These are phyloP conservation scores for Salarias fasciatus DNA, from an alignment of 2,797 vertebrate species.

Conservation along the genomic window DNA sequence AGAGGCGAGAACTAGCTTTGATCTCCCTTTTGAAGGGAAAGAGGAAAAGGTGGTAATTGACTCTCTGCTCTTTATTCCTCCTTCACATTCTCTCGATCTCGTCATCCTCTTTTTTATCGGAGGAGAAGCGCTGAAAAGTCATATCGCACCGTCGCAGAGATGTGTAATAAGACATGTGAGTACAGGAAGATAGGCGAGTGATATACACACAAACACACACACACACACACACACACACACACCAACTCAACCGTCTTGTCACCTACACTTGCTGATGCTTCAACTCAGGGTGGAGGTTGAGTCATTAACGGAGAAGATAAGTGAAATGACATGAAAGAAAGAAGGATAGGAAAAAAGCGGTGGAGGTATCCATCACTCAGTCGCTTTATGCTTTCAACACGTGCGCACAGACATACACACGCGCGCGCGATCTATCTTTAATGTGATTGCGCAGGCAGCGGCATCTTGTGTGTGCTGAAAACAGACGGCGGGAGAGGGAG, in stretches of 20 bases:
- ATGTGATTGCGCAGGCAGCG: conserved; percentile 9
- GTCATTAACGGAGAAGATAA: conserved; percentile 50
- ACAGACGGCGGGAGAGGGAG: conserved; percentile 20
- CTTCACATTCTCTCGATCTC: conserved; percentile 36
- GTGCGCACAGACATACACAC: conserved; percentile 1
- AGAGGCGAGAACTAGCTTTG: conserved; percentile 59
- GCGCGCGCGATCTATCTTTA: background rate
- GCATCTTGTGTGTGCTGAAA: conserved; percentile 7
- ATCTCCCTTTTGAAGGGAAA: conserved; percentile 74
- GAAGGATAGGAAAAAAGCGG: conserved; percentile 5
- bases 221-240: conserved; percentile 11
- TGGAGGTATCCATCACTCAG: conserved; percentile 13
- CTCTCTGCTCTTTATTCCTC: conserved; percentile 63
- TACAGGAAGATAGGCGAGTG: conserved; percentile 29
- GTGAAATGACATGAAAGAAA: conserved; percentile 28
- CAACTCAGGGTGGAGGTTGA: conserved; percentile 28
- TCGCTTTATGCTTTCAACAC: background rate
- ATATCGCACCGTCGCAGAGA: conserved; percentile 44
- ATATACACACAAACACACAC: background rate
- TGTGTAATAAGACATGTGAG: conserved; percentile 30
- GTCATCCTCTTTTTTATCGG: conserved; percentile 31
- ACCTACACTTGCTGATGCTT: conserved; percentile 19
- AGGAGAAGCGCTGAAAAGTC: conserved; percentile 45
- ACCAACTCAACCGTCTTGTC: conserved; percentile 24
- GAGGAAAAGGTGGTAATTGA: conserved; percentile 73